Conservation (phyloP, 2,113 vertebrate species). For the Rhineura floridana region DNA sequence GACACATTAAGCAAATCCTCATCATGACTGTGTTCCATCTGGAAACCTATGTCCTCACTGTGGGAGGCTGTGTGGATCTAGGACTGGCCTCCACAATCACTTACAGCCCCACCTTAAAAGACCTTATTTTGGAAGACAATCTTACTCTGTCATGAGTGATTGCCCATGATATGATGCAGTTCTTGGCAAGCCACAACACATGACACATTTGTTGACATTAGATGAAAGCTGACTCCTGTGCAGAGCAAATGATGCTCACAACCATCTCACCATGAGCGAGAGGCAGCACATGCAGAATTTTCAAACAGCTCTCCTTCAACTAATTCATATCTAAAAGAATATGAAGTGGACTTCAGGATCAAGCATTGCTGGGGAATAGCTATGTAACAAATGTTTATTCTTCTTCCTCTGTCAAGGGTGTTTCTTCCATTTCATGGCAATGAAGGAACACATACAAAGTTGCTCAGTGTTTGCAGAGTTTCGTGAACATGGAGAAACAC, state of each 20-base stretch:
- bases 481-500: slow-evolving; percentile 71
- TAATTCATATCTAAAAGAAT: not conserved
- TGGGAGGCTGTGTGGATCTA: too few species aligned
- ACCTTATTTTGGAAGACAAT: too few species aligned
- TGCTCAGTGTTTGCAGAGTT: slow-evolving; percentile 75
- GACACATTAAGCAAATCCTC: too few species aligned
- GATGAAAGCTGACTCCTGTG: not conserved
- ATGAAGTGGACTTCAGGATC: not conserved
- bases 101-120: too few species aligned
- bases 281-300: not conserved
- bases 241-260: not conserved
- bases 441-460: slow-evolving; percentile 71
- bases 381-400: slow-evolving; percentile 40
- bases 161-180: not conserved
- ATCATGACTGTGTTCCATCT: too few species aligned
- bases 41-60: too few species aligned
- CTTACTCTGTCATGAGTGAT: too few species aligned
- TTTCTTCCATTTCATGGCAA: slow-evolving; percentile 72
- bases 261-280: not conserved
- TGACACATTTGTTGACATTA: not conserved
- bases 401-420: slow-evolving; percentile 75
- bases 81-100: too few species aligned
- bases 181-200: not conserved
- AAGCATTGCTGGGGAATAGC: slow-evolving; percentile 43
- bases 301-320: not conserved